These are phyloP conservation scores for Episyrphus balteatus DNA, from an alignment of 1,140 invertebrate genomes.

Conservation along the genomic window DNA sequence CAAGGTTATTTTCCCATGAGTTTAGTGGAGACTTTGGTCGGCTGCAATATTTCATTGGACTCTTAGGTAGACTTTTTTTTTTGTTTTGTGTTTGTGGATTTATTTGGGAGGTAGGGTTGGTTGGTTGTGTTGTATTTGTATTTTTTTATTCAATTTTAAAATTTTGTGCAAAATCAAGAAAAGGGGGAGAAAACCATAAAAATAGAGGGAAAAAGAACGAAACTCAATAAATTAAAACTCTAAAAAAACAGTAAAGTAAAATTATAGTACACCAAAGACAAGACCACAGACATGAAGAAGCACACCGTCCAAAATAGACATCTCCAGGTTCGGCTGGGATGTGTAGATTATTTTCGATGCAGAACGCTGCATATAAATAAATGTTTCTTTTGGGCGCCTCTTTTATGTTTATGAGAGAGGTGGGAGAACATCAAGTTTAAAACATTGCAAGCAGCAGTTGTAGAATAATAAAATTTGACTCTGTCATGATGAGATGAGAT, in stretches of 20 bases:
- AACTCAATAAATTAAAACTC: too few species aligned
- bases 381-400: too few species aligned
- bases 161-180: background rate
- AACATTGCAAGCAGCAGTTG: too few species aligned
- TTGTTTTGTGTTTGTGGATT: background rate
- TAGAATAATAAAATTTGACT: too few species aligned
- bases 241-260: background rate
- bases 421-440: too few species aligned
- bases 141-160: background rate
- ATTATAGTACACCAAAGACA: background rate
- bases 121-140: background rate
- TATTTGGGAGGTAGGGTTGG: background rate
- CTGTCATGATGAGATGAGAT: too few species aligned
- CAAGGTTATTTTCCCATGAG: slow-evolving; percentile 66
- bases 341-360: too few species aligned
- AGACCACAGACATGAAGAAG: background rate
- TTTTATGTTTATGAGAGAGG: too few species aligned
- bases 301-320: background rate
- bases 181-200: too few species aligned
- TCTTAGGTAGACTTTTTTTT: slow-evolving; percentile 13
- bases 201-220: too few species aligned
- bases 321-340: too few species aligned
- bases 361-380: too few species aligned
- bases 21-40: slow-evolving; percentile 23
- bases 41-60: slow-evolving; percentile 34